Percentiles rank a stretch among this genome's conserved stretches.
Conservation (phyloP, 2,797 vertebrate genomes). For the Halcyon badia region DNA sequence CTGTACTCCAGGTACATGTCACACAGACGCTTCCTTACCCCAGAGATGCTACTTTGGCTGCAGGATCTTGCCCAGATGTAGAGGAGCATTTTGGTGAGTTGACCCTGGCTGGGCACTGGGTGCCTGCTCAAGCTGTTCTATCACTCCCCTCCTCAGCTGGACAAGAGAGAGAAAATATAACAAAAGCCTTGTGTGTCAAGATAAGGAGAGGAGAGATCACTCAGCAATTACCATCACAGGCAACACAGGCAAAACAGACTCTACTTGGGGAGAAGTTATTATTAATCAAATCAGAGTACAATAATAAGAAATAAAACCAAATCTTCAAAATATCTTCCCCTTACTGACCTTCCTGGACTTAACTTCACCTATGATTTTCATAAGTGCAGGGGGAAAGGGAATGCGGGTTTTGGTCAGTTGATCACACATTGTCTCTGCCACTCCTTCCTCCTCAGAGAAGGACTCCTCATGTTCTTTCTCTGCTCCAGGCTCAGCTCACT, state of each 20-base stretch:
- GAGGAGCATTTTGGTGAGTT: background rate
- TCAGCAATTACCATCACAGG: background rate
- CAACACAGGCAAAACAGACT: background rate
- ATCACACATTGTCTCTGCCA: background rate
- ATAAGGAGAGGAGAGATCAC: background rate
- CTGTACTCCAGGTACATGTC: background rate
- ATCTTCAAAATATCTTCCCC: background rate
- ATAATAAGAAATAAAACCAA: background rate
- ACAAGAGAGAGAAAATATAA: background rate
- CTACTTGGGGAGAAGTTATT: background rate
- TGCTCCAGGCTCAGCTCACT: background rate
- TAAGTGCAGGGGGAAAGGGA: accelerated
- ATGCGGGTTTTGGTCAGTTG: background rate
- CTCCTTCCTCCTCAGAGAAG: background rate
- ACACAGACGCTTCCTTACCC: background rate
- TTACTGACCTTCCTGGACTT: background rate
- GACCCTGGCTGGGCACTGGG: background rate
- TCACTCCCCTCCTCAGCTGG: background rate
- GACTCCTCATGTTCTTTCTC: background rate
- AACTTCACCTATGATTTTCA: background rate
- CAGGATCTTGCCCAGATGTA: accelerated
- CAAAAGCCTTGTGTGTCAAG: background rate
- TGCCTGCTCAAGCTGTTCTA: background rate
- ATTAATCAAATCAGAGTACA: background rate
- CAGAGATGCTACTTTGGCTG: background rate